Evolutionary conservation across 2,888 invertebrate species (phyloP).

Genomic region (Abscondita cerata): DNA sequence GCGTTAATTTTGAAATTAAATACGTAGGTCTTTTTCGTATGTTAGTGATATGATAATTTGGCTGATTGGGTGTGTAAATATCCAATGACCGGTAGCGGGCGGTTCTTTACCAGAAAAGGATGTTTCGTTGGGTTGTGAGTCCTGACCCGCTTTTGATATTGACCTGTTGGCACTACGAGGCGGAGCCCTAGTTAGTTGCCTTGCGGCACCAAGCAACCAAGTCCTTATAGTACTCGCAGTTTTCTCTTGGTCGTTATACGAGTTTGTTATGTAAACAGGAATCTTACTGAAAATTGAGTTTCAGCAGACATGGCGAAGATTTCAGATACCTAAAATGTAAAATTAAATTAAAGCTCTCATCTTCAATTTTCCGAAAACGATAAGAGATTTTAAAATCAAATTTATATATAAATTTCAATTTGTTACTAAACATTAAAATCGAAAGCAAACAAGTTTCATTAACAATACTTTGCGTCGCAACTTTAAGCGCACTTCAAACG

Average conservation of each 20-base stretch:
- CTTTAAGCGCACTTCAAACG: too few relatives aligned
- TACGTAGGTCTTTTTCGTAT: constrained; percentile 22
- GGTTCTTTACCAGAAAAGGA: constrained; percentile 45
- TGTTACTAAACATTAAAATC: too few relatives aligned
- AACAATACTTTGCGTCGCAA: too few relatives aligned
- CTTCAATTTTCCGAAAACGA: constrained; percentile 10
- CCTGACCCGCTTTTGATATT: constrained; percentile 49
- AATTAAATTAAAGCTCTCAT: constrained; percentile 14
- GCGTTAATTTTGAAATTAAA: not conserved
- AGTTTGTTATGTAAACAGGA: constrained; percentile 34
- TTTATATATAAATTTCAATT: not conserved
- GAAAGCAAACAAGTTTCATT: too few relatives aligned
- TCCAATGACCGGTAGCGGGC: constrained; percentile 51
- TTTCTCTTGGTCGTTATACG: constrained; percentile 29
- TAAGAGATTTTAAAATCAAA: constrained; percentile 13
- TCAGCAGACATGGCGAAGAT: not conserved
- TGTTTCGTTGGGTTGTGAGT: constrained; percentile 46
- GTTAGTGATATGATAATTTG: constrained; percentile 41
- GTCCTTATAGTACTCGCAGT: constrained; percentile 30
- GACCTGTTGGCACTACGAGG: constrained; percentile 50
- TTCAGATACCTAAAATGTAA: constrained; percentile 9
- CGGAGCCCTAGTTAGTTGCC: constrained; percentile 42
- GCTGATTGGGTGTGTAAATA: constrained; percentile 48
- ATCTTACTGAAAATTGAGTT: constrained; percentile 23
- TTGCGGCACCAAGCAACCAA: constrained; percentile 33